A percentile compares a stretch with the other conserved stretches of the same genome.
phyloP scores from a whole-genome alignment of 1,140 invertebrate genomes.

The Philotrypesis tridentata region DNA sequence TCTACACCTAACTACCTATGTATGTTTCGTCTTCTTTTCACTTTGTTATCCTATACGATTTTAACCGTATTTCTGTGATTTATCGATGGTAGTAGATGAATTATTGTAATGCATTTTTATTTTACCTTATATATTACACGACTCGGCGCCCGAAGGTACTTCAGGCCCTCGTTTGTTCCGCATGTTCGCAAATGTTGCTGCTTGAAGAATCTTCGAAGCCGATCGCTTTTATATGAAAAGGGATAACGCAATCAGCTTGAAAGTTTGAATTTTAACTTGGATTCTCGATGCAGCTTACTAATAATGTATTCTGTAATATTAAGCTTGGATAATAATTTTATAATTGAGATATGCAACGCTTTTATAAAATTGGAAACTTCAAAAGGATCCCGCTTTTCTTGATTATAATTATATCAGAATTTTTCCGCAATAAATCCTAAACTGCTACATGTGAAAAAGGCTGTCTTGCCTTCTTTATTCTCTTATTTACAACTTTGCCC shows the following conservation, averaged over 20 bases:
- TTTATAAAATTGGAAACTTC: no score
- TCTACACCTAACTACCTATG: slow-evolving; percentile 75
- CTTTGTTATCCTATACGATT: slow-evolving; percentile 41
- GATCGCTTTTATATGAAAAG: neutral
- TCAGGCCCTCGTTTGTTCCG: neutral
- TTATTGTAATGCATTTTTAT: slow-evolving; percentile 17
- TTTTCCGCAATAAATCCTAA: no score
- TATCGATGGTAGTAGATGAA: slow-evolving; percentile 42
- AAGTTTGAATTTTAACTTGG: neutral
- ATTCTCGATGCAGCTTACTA: neutral
- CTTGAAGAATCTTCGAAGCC: slow-evolving; percentile 3
- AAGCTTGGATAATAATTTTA: neutral
- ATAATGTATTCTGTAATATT: neutral
- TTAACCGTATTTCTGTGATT: slow-evolving; percentile 42
- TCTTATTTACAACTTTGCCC: no score
- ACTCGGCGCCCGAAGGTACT: neutral
- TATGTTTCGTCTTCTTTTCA: slow-evolving; percentile 67
- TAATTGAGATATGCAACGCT: neutral
- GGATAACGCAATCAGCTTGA: neutral
- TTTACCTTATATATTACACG: neutral
- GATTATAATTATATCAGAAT: no score
- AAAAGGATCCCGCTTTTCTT: no score
- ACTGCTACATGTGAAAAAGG: no score
- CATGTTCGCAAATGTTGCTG: no score
- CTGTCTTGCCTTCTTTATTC: no score